These are phyloP conservation scores for Trachelipus rathkii DNA, from an alignment of 1,140 invertebrate genomes.

Conservation along the genomic window DNA sequence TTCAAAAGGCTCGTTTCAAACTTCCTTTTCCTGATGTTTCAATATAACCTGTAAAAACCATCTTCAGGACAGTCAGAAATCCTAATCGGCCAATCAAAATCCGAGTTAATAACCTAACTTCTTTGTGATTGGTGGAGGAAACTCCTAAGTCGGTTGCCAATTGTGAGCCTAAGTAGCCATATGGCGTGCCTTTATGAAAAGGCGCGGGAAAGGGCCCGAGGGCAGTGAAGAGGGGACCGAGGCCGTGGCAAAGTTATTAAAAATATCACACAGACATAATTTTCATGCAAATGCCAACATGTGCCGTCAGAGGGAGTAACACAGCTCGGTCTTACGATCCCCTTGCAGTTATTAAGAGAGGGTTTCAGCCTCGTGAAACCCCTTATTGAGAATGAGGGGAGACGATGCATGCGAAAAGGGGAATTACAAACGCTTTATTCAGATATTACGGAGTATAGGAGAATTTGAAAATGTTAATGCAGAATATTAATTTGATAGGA, in stretches of 20 bases:
- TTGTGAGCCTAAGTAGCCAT: conserved; percentile 8
- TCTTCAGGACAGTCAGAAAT: conserved; percentile 8
- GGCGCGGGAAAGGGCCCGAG: neutral
- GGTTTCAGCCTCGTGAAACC: neutral
- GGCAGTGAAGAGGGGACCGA: neutral
- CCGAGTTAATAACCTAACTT: conserved; percentile 3
- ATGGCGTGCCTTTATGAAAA: conserved; percentile 7
- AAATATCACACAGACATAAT: conserved; percentile 13
- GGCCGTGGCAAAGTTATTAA: neutral
- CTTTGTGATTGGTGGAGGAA: conserved; percentile 1
- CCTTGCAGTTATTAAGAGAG: conserved; percentile 8
- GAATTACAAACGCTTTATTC: conserved; percentile 11
- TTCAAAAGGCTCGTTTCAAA: neutral
- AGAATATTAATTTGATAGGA: conserved; percentile 7
- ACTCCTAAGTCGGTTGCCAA: neutral
- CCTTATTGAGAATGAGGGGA: conserved; percentile 1
- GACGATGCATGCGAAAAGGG: neutral
- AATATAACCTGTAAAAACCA: conserved; percentile 13
- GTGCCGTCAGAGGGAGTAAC: neutral
- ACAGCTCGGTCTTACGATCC: conserved; percentile 6
- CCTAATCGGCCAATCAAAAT: conserved; percentile 5
- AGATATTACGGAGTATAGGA: neutral
- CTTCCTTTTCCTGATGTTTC: conserved; percentile 12
- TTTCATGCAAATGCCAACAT: conserved; percentile 12
- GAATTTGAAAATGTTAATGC: conserved; percentile 7